These are phyloP conservation scores for Phymatocera aterrima DNA, from an alignment of 2,888 invertebrate genomes.

Conservation along the genomic window DNA sequence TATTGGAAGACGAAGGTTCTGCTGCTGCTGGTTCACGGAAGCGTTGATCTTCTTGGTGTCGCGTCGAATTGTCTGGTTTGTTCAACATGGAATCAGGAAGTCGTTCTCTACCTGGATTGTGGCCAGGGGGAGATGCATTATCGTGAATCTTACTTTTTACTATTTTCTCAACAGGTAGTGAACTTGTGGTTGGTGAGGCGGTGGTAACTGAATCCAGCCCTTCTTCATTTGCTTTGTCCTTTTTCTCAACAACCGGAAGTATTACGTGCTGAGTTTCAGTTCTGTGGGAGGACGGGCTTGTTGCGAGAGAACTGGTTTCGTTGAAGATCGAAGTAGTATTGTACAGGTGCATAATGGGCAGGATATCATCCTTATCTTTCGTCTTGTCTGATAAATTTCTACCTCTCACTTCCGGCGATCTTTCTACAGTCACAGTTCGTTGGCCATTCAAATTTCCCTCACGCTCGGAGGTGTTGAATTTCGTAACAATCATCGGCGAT, in stretches of 20 bases:
- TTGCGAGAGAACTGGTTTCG: slow-evolving; percentile 54
- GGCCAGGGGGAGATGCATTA: neutral
- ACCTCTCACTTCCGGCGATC: slow-evolving; percentile 68
- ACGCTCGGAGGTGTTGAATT: neutral
- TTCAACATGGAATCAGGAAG: slow-evolving; percentile 31
- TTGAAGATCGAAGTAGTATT: slow-evolving; percentile 71
- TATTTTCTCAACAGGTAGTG: neutral
- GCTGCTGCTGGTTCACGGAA: slow-evolving; percentile 44
- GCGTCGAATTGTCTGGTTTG: slow-evolving; percentile 31
- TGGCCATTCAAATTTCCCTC: slow-evolving; percentile 46
- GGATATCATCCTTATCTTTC: slow-evolving; percentile 68
- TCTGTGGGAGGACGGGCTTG: slow-evolving; percentile 25
- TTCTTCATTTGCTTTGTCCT: neutral
- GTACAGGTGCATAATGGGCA: slow-evolving; percentile 72
- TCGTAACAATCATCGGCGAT: neutral
- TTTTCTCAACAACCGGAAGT: slow-evolving; percentile 43
- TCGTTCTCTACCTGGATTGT: neutral
- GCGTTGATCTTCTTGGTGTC: slow-evolving; percentile 20
- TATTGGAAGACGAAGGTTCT: slow-evolving; percentile 47
- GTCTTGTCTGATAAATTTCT: slow-evolving; percentile 67
- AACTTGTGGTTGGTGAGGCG: slow-evolving; percentile 17
- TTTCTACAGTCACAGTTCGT: slow-evolving; percentile 54
- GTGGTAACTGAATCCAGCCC: slow-evolving; percentile 14
- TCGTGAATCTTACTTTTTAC: slow-evolving; percentile 17
- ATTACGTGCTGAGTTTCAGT: slow-evolving; percentile 30